A percentile compares a stretch with the other conserved stretches of the same genome.
These are phyloP conservation scores for Stratiomys singularior DNA, from an alignment of 2,888 invertebrate genomes.

Conservation along the genomic window DNA sequence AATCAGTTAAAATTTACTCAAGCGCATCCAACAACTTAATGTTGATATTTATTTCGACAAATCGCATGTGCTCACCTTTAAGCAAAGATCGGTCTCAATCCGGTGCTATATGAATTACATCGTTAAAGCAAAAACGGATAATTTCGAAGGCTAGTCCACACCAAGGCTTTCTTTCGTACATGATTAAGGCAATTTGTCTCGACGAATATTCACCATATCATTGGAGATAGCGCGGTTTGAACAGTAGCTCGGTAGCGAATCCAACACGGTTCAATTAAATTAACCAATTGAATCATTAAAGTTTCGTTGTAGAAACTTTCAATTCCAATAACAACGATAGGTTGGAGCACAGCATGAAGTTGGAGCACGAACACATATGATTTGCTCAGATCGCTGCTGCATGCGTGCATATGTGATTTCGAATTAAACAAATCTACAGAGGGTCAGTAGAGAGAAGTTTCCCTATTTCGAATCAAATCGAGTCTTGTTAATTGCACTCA, in stretches of 20 bases:
- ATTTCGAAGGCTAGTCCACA: neutral
- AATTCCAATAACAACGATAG: constrained; percentile 14
- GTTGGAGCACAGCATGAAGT: constrained; percentile 24
- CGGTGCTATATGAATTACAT: constrained; percentile 1
- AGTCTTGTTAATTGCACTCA: too few species aligned
- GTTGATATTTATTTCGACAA: neutral
- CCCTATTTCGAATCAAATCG: neutral
- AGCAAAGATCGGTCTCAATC: neutral
- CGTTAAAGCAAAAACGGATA: neutral
- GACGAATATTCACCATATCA: neutral
- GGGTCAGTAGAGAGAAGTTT: neutral
- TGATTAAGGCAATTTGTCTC: constrained; percentile 12
- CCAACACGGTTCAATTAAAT: constrained; percentile 39
- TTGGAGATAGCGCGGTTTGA: neutral
- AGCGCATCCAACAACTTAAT: neutral
- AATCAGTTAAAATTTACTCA: neutral
- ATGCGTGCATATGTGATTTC: neutral
- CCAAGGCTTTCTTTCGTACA: neutral
- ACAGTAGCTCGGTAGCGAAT: constrained; percentile 36
- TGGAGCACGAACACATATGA: constrained; percentile 14
- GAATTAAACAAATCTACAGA: neutral
- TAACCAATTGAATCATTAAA: constrained; percentile 29
- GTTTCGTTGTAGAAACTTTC: constrained; percentile 19
- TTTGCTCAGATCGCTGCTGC: constrained; percentile 1
- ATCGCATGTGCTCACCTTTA: neutral